Conservation (phyloP, 1,140 invertebrate species). For the Odontomachus brunneus region DNA sequence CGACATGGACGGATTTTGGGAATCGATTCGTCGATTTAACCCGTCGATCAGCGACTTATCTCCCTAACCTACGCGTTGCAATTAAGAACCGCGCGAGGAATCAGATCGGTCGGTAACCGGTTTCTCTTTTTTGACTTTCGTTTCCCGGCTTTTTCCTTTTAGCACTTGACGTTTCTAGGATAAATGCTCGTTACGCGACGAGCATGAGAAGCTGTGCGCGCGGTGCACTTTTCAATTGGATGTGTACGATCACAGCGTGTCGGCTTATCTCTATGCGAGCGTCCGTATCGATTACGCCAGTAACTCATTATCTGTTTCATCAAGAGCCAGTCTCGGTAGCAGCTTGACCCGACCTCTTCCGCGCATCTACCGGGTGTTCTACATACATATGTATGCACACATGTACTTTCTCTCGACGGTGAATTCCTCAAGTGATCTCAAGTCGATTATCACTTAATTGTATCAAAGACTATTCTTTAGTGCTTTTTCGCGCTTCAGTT, state of each 20-base stretch:
- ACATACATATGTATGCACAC: neutral
- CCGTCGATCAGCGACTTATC: neutral
- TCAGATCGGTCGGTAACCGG: neutral
- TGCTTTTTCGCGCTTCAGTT: too few species aligned
- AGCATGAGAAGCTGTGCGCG: neutral
- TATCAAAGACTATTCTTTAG: too few species aligned
- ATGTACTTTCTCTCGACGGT: neutral
- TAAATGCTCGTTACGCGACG: neutral
- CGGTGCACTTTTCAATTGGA: neutral
- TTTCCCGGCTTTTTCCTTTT: neutral
- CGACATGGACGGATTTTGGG: neutral
- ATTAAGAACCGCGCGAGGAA: conserved; percentile 9
- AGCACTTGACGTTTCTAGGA: neutral
- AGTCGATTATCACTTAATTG: too few species aligned
- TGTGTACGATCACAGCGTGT: conserved; percentile 7
- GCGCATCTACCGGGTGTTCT: neutral
- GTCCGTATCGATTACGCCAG: conserved; percentile 24
- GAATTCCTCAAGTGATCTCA: too few species aligned
- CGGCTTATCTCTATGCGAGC: neutral
- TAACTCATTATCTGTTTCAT: conserved; percentile 24
- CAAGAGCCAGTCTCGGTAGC: neutral
- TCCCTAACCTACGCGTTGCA: conserved; percentile 13
- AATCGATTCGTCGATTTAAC: conserved; percentile 2
- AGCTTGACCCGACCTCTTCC: neutral
- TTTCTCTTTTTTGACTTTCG: neutral